Conservation (phyloP, 2,797 vertebrate genomes). For the Catostomus latipinnis region DNA sequence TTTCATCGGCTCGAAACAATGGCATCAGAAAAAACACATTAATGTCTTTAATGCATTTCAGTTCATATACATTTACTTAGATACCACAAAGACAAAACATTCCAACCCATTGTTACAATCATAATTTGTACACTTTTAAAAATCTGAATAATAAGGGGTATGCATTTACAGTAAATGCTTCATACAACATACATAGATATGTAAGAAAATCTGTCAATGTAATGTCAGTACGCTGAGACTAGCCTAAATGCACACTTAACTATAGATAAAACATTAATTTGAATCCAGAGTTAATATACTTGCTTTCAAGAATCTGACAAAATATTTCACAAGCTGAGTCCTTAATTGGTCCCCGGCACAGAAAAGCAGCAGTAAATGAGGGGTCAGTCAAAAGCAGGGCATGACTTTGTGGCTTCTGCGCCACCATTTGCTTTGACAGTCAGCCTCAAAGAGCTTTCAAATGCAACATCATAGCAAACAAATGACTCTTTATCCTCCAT, state of each 20-base stretch:
- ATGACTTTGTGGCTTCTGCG: conserved; percentile 89
- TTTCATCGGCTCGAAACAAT: too few species aligned
- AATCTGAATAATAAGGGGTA: background rate
- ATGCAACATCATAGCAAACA: conserved; percentile 96
- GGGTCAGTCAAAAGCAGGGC: conserved; percentile 88
- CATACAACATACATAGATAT: conserved; percentile 3
- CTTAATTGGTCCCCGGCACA: conserved; percentile 87
- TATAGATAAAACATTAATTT: conserved; percentile 49
- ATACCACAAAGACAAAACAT: background rate
- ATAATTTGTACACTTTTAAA: background rate
- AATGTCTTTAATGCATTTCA: too few species aligned
- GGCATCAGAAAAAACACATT: too few species aligned
- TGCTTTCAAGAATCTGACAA: conserved; percentile 94
- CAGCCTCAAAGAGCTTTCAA: conserved; percentile 88
- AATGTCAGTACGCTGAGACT: background rate
- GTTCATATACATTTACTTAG: too few species aligned
- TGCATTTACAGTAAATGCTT: conserved; percentile 2
- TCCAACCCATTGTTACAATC: background rate
- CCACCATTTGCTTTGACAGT: conserved; percentile 90
- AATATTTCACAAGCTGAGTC: conserved; percentile 84
- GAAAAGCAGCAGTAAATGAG: conserved; percentile 89
- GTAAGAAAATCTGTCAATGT: background rate
- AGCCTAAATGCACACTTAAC: conserved; percentile 13
- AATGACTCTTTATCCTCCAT: conserved; percentile 97
- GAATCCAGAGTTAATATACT: conserved; percentile 63